Percentiles rank a stretch among this genome's conserved stretches.
phyloP scores from a whole-genome alignment of 2,888 invertebrate genomes.

The Galerucella pusilla region DNA sequence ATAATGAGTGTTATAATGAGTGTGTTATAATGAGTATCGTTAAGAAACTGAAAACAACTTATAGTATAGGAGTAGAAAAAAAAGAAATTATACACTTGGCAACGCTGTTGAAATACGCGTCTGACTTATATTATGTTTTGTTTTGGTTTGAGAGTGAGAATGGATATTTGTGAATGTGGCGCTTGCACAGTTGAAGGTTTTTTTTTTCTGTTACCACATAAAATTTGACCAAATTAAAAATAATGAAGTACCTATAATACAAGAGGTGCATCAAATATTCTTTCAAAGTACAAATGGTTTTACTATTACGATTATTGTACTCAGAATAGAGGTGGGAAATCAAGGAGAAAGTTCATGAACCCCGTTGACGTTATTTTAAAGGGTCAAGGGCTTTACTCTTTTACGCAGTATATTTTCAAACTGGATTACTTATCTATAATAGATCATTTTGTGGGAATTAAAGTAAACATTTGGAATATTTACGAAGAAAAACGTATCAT shows the following conservation, averaged over 20 bases:
- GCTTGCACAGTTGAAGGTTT: neutral
- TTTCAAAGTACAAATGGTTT: neutral
- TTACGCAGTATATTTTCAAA: neutral
- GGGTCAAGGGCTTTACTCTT: neutral
- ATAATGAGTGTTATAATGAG: no score
- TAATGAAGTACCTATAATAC: neutral
- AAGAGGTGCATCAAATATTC: neutral
- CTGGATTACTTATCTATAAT: neutral
- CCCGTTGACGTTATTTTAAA: neutral
- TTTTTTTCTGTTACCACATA: neutral
- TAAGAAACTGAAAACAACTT: no score
- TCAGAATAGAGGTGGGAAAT: neutral
- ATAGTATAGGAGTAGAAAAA: no score
- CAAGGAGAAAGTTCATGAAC: neutral
- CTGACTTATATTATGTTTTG: conserved; percentile 7
- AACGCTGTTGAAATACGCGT: neutral
- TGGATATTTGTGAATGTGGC: neutral
- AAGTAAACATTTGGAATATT: no score
- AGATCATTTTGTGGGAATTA: neutral
- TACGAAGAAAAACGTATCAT: no score
- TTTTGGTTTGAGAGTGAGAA: conserved; percentile 19
- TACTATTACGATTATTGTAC: neutral
- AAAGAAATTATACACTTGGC: neutral
- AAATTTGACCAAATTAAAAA: neutral
- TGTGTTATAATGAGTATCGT: no score